Percentiles rank a stretch among this genome's conserved stretches.
Conservation (phyloP, 2,113 vertebrate species). For the Nematolebias whitei region DNA sequence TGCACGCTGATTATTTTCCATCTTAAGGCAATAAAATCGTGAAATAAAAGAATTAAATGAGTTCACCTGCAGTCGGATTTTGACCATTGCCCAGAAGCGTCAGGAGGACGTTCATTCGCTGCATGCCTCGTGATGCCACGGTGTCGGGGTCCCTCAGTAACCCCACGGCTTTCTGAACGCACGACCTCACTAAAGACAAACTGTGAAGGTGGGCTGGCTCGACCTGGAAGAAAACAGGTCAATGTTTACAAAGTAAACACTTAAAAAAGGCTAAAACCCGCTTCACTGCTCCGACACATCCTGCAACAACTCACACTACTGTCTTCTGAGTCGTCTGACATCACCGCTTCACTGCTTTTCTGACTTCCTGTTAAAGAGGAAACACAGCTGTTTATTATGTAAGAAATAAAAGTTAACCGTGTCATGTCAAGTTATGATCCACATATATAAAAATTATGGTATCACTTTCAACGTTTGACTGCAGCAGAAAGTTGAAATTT, state of each 20-base stretch:
- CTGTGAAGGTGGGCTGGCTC: conserved; percentile 60
- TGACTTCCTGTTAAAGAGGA: conserved; percentile 24
- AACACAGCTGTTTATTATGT: conserved; percentile 6
- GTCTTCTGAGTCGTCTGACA: not conserved
- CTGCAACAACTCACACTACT: conserved; percentile 17
- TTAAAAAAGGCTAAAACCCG: not conserved
- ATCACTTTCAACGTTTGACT: too few relatives aligned
- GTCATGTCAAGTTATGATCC: not conserved
- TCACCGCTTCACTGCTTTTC: not conserved
- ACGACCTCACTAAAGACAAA: conserved; percentile 72
- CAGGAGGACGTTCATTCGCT: conserved; percentile 69
- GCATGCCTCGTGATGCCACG: conserved; percentile 59
- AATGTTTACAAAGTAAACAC: not conserved
- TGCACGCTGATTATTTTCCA: not conserved
- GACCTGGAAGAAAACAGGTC: conserved; percentile 30
- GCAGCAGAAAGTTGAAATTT: too few relatives aligned
- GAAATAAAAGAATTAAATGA: not conserved
- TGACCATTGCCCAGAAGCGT: conserved; percentile 53
- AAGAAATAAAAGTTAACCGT: not conserved
- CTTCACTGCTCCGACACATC: not conserved
- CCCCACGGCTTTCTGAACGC: conserved; percentile 76
- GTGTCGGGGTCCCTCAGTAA: conserved; percentile 64
- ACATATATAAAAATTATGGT: not conserved
- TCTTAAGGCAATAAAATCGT: accelerated
- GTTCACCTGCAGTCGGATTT: conserved; percentile 51